A percentile compares a stretch with the other conserved stretches of the same genome.
These are phyloP conservation scores for Crotalus helleri DNA, from an alignment of 2,113 vertebrate species.

Conservation along the genomic window DNA sequence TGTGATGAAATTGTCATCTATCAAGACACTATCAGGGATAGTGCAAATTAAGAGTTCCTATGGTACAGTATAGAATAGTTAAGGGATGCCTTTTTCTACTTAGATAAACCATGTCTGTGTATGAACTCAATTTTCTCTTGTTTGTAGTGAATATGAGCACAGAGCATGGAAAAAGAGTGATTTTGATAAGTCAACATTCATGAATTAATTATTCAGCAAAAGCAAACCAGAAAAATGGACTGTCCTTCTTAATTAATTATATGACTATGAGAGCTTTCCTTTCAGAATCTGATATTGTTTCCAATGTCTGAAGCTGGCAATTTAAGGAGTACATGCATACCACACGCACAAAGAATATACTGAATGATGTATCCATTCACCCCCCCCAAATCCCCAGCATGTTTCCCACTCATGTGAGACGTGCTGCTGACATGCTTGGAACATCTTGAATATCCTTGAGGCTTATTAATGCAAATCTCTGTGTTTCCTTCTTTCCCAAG, in stretches of 20 bases:
- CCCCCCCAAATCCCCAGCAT: slow-evolving; percentile 1
- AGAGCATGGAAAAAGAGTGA: neutral
- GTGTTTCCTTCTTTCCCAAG: slow-evolving; percentile 10
- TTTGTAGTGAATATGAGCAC: neutral
- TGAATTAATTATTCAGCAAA: neutral
- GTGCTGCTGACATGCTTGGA: slow-evolving; percentile 57
- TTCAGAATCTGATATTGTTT: slow-evolving; percentile 21
- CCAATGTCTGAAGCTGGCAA: slow-evolving; percentile 54
- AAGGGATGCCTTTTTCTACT: neutral
- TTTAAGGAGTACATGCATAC: slow-evolving; percentile 53
- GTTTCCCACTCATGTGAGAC: slow-evolving; percentile 48
- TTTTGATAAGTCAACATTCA: neutral
- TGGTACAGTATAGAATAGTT: neutral
- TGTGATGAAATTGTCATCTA: neutral
- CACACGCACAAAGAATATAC: slow-evolving; percentile 45
- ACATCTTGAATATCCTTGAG: slow-evolving; percentile 42
- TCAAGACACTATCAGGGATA: neutral
- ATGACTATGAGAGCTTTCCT: slow-evolving; percentile 31
- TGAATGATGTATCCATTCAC: slow-evolving; percentile 36
- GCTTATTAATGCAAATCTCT: slow-evolving; percentile 18
- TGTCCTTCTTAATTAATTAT: slow-evolving; percentile 40
- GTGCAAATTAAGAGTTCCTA: neutral
- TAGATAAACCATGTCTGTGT: neutral
- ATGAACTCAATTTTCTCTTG: neutral
- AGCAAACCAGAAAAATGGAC: neutral